Base-by-base conservation (phyloP, 2,113 vertebrate genomes). In the Strix uralensis region DNA sequence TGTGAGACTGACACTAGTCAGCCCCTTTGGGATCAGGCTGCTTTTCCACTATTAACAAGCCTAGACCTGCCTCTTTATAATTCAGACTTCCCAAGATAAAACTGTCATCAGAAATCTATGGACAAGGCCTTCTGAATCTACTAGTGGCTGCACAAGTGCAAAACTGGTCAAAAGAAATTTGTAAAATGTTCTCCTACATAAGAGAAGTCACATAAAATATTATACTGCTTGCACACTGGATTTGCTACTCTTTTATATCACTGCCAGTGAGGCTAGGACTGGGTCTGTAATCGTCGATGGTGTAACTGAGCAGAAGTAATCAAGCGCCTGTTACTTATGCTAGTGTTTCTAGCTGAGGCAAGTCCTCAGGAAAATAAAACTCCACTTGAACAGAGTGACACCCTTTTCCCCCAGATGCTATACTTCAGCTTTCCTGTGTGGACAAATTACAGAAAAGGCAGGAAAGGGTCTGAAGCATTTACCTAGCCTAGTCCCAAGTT, bases 51-150 rank as follows among this genome's bases (percentile, higher is more conserved):
- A 6, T 8, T 16, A 22, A 30, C 66, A 75, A 86, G 23, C 10
- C 18, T 40, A 83, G 70, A 80, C 12, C 4, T 65, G 18, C 14
- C 13, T 47, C 19, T 49, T 79, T 66, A 34, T 61, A 71, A 32
- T 65, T 83, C 36, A 62, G 15, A 29, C 19, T 49, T 92, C 14
- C 51, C 32, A n/a, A 30, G 19, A 27, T 58, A 85, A 74, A 4
- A 1, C 11, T 2, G 0, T 10, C 15, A 36, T 30, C 34, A 74
- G 26, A 75, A 79, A 82, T n/a, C 3, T 2, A 42, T 6, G 4
- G 26, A 10, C 2, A 30, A 10, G 0, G 1, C 6, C 13, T 59
- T 61, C 44, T 65, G 34, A 85, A 79, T 5, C 17, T 59, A 63
- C 36, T 25, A 51, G 10, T 30, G 61, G 57, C 14, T 40, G 26